Evolutionary conservation across 2,113 vertebrate genomes (phyloP), one percentile per base, ranked within the genome.

Genomic region (Sardina pilchardus): DNA sequence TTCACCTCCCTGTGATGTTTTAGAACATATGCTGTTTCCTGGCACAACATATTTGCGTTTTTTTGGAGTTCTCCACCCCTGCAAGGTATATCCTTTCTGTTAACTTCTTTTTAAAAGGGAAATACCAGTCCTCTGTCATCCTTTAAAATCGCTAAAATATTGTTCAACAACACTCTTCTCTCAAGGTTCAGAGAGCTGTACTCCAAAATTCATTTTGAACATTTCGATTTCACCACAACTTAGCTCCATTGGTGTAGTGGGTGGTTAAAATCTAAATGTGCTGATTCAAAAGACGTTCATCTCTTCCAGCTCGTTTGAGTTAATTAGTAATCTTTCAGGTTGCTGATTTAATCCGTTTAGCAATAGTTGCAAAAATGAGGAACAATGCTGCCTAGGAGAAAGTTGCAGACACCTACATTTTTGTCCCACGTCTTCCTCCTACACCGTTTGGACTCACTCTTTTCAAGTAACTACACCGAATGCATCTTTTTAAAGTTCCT

Each of bases 381-480:
- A 90, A 90, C 90, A 84, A 93, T 93, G 83, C 85, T 71, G 89
- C 88, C 78, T 81, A 91, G 85, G 89, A 90, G 90, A 93, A 93
- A 93, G 89, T 91, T 96, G 96, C 97, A 96, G 94, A 96, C 94
- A 95, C 92, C 94, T 95, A 96, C 95, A 97, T 97, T 97, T 95
- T 93, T 95, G 86, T 85, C 90, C 92, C 93, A 93, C 89, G 92
- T 91, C 92, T 94, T 94, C 96, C 96, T 95, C 97, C 97, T 94
- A 96, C 96, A 90, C 93, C 87, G 93, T 88, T 88, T 92, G 90
- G 93, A 92, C 90, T 91, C 90, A 93, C 94, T 86, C 93, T 94
- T 94, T 93, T 92, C 92, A 93, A 92, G 92, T 90, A 87, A 89
- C 88, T 89, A 91, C 94, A 92, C 91, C 90, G 88, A 94, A 92